Evolutionary conservation across 1,140 invertebrate genomes (phyloP), one percentile per base, ranked within the genome.

Genomic region (Drosophila rufa): DNA sequence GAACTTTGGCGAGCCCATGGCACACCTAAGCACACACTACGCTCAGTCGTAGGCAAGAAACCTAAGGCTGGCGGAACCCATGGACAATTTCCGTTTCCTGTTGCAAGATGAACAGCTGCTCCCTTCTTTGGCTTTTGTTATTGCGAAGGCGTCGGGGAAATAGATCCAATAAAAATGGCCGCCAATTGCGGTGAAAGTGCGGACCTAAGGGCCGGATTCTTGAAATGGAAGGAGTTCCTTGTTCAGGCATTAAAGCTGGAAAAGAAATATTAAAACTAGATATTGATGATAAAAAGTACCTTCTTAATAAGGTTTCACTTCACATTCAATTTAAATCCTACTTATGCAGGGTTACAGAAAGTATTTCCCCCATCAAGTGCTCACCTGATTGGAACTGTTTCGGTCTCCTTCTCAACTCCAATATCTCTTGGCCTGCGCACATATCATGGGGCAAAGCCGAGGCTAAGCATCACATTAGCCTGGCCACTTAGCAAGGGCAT

Each of bases 31-130:
- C 66, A 50, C 36, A 70, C 69, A 71, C 22, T 38, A 33, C 22
- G n/a, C 22, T 55, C 33, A 55, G 12, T 38, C 19, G 40, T 36
- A 59, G 45, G 36, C 46, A 45, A 50, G 67, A 61, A 68, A 43
- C 43, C 71, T 57, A 62, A 42, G 65, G 65, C 65, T 71, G 73
- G 67, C 81, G 73, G 77, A 68, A 69, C 30, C 76, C 51, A 90
- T 70, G 73, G 85, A 79, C 86, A 82, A 90, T 90, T 90, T 89
- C 86, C 85, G 85, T 82, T 90, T 89, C 85, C 81, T 75, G 84
- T 89, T 86, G 84, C 70, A 70, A 75, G 68, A 68, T 75, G 84
- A 84, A 89, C 80, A 84, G 77, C 82, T 85, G 78, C 48, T 59
- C 17, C 45, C 50, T 59, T 62, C 33, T 45, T 40, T 43, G 42